phyloP scores from a whole-genome alignment of 2,888 invertebrate genomes.

The Andricus curvator region DNA sequence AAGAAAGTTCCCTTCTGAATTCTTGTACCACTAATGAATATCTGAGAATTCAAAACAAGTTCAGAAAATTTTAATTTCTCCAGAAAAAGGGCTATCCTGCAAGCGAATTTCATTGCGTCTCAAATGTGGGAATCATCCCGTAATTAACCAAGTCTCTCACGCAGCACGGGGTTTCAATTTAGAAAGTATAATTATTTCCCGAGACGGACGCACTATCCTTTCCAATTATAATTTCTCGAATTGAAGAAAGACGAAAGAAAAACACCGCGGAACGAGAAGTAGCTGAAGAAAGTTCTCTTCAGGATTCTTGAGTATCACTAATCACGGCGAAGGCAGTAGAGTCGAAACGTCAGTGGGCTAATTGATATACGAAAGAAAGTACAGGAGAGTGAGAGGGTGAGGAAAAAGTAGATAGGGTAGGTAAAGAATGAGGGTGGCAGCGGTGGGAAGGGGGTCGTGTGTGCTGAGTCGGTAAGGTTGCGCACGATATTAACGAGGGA shows the following conservation, averaged over 20 bases:
- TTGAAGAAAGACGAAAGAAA: slow-evolving; percentile 6
- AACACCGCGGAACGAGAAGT: not conserved
- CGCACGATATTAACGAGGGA: slow-evolving; percentile 58
- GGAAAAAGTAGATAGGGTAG: slow-evolving; percentile 48
- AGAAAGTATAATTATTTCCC: slow-evolving; percentile 17
- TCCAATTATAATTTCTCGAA: slow-evolving; percentile 24
- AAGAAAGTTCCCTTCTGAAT: no score
- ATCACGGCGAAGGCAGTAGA: slow-evolving; percentile 15
- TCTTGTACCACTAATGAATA: no score
- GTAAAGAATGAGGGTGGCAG: slow-evolving; percentile 41
- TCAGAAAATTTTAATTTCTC: no score
- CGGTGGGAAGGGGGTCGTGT: slow-evolving; percentile 38
- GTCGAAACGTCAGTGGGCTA: slow-evolving; percentile 50
- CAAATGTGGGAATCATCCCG: slow-evolving; percentile 4
- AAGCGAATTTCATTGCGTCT: not conserved
- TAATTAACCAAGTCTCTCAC: slow-evolving; percentile 11
- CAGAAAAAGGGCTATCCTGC: not conserved
- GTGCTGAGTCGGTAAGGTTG: slow-evolving; percentile 56
- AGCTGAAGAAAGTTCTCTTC: not conserved
- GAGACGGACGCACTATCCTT: slow-evolving; percentile 9
- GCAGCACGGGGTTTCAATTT: not conserved
- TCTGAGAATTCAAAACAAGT: no score
- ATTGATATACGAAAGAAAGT: slow-evolving; percentile 53
- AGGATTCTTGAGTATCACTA: slow-evolving; percentile 28
- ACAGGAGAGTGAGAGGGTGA: slow-evolving; percentile 41